These are phyloP conservation scores for Chalcosyrphus nemorum DNA, from an alignment of 2,888 invertebrate genomes.

Conservation along the genomic window DNA sequence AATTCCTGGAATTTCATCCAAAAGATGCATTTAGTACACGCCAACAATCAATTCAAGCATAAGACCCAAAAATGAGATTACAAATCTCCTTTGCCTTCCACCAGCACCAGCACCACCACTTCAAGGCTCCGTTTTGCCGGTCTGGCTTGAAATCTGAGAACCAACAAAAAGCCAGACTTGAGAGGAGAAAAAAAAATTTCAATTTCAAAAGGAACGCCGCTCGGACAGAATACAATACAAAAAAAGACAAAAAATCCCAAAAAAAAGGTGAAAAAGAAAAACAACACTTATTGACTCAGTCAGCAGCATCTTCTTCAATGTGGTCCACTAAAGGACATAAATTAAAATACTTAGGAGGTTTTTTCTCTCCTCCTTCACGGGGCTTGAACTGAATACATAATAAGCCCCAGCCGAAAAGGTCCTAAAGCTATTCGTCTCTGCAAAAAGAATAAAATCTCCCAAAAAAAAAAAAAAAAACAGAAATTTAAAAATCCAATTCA, in stretches of 20 bases:
- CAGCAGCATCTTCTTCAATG: conserved; percentile 36
- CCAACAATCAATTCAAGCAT: conserved; percentile 71
- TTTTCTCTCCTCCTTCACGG: neutral
- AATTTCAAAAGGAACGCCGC: conserved; percentile 65
- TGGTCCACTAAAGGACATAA: conserved; percentile 69
- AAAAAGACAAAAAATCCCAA: neutral
- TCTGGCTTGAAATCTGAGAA: conserved; percentile 45
- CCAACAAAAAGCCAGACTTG: conserved; percentile 23
- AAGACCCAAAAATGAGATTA: conserved; percentile 70
- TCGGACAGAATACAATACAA: conserved; percentile 45
- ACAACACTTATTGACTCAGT: conserved; percentile 50
- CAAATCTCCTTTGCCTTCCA: conserved; percentile 44
- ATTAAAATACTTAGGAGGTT: conserved; percentile 61
- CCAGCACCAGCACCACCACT: conserved; percentile 8
- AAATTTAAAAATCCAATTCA: neutral
- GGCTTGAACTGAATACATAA: conserved; percentile 58
- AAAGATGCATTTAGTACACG: conserved; percentile 68
- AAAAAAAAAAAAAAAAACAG: conserved; percentile 3
- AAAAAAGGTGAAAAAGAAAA: conserved; percentile 10
- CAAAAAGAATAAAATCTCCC: too few relatives aligned
- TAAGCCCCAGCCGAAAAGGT: conserved; percentile 50
- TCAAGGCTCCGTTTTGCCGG: conserved; percentile 12
- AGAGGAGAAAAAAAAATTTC: conserved; percentile 37
- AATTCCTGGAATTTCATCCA: conserved; percentile 63
- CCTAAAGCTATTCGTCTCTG: conserved; percentile 49